A percentile compares a stretch with the other conserved stretches of the same genome.
Evolutionary conservation across 2,888 invertebrate species (phyloP).

Genomic region (Erebia aethiops): DNA sequence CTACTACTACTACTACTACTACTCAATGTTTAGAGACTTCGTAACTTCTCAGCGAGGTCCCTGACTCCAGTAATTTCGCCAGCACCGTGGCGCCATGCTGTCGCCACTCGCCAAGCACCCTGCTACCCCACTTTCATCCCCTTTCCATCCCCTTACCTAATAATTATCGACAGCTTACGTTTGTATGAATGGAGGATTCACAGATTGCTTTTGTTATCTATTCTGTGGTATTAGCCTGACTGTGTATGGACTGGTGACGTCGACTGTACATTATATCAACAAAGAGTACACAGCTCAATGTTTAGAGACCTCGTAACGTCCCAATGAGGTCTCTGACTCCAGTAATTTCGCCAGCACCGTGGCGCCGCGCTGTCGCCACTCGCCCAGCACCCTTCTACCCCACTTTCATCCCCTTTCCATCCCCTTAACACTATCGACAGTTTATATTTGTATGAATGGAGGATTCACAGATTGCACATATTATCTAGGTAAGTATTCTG

Average conservation of each 20-base stretch:
- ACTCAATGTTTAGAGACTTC: not conserved
- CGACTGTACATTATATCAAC: too few species aligned
- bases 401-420: constrained; percentile 7
- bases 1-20: too few species aligned
- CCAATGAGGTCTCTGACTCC: constrained; percentile 3
- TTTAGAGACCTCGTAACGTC: not conserved
- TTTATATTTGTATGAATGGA: too few species aligned
- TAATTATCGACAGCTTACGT: not conserved
- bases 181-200: too few species aligned
- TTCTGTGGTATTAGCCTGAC: too few species aligned
- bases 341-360: constrained; percentile 10
- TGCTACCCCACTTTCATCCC: constrained; percentile 23
- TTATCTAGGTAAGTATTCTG: too few species aligned
- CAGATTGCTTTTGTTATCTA: too few species aligned
- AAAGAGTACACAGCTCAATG: too few species aligned
- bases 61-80: constrained; percentile 14
- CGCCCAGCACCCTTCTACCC: constrained; percentile 22
- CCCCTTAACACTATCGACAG: not conserved
- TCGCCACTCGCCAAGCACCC: constrained; percentile 30
- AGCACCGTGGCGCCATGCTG: constrained; percentile 41
- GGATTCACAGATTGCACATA: too few species aligned
- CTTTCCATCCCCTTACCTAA: not conserved
- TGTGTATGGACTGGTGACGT: too few species aligned
- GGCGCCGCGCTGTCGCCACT: constrained; percentile 44
- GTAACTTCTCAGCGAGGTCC: not conserved